Evolutionary conservation across 2,113 vertebrate genomes (phyloP).

Genomic region (Collichthys lucidus): DNA sequence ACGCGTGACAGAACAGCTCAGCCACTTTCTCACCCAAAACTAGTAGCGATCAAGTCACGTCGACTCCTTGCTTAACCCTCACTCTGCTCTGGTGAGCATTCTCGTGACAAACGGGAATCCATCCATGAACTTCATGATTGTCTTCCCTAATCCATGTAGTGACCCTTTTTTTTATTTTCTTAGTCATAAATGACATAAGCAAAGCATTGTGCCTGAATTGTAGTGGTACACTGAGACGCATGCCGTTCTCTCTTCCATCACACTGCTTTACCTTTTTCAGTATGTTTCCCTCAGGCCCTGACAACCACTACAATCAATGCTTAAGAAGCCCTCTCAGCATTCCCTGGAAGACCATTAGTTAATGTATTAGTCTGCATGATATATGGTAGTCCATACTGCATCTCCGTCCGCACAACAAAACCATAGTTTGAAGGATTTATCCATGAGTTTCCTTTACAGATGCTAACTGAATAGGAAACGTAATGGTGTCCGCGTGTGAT

Average conservation of each 20-base stretch:
- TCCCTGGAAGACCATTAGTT: conserved; percentile 2
- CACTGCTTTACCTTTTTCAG: conserved; percentile 5
- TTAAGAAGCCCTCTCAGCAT: not conserved
- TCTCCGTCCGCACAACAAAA: not conserved
- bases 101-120: not conserved
- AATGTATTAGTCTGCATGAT: not conserved
- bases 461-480: conserved; percentile 31
- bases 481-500: conserved; percentile 11
- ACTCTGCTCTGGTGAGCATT: conserved; percentile 19
- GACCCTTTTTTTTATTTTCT: conserved; percentile 1
- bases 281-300: not conserved
- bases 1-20: conserved; percentile 37
- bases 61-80: conserved; percentile 4
- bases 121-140: conserved; percentile 13
- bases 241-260: not conserved
- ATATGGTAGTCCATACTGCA: not conserved
- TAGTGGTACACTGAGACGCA: not conserved
- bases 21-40: conserved; percentile 7
- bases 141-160: conserved; percentile 6
- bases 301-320: conserved; percentile 16
- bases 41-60: not conserved
- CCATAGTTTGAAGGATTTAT: not conserved
- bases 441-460: not conserved
- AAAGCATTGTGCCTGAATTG: not conserved
- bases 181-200: not conserved